These are phyloP conservation scores for Xyrichtys novacula DNA, from an alignment of 2,797 vertebrate species.

Conservation along the genomic window DNA sequence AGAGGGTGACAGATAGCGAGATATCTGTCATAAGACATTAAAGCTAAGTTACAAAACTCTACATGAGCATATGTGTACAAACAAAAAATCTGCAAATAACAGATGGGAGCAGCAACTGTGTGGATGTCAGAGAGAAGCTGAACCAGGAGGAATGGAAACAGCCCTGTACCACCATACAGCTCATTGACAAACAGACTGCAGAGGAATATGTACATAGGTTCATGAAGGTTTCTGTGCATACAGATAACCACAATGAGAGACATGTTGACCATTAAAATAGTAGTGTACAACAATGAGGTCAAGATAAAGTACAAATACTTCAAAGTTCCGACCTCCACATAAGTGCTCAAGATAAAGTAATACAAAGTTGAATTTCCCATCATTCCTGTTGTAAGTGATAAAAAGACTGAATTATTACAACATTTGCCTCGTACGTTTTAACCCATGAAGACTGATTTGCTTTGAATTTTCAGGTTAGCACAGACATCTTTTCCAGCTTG, in stretches of 20 bases:
- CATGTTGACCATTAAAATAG: too few species aligned
- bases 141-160: background rate
- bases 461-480: too few species aligned
- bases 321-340: background rate
- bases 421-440: too few species aligned
- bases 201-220: background rate
- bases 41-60: background rate
- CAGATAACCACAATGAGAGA: background rate
- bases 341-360: constrained; percentile 26
- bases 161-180: background rate
- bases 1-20: background rate
- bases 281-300: too few species aligned
- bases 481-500: too few species aligned
- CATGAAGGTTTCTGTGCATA: constrained; percentile 5
- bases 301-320: too few species aligned
- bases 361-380: constrained; percentile 14
- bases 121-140: background rate
- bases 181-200: background rate
- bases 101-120: background rate
- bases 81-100: constrained; percentile 8
- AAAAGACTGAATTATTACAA: too few species aligned
- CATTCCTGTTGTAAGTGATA: background rate
- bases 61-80: background rate
- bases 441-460: too few species aligned
- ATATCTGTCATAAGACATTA: constrained; percentile 21